phyloP scores from a whole-genome alignment of 2,888 invertebrate genomes.

The Acronicta psi region DNA sequence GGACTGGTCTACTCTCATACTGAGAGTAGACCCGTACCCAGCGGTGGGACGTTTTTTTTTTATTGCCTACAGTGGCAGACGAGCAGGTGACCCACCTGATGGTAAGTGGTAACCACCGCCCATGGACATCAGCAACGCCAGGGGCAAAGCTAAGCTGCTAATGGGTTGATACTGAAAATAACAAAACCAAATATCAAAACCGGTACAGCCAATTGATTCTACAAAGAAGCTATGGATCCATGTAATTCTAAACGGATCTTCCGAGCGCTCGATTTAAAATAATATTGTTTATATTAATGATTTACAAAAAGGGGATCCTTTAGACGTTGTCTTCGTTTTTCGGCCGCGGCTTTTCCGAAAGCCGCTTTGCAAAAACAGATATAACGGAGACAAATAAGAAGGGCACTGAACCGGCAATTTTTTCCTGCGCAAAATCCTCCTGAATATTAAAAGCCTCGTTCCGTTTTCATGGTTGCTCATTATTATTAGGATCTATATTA shows the following conservation, averaged over 20 bases:
- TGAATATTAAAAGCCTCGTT: slow-evolving; percentile 74
- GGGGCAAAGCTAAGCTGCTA: too few species aligned
- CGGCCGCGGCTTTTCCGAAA: slow-evolving; percentile 62
- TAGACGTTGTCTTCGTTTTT: slow-evolving; percentile 63
- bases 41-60: too few species aligned
- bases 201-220: slow-evolving; percentile 1
- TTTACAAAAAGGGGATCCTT: slow-evolving; percentile 67
- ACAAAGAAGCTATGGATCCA: slow-evolving; percentile 5
- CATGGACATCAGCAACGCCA: too few species aligned
- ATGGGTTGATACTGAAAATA: too few species aligned
- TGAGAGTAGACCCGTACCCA: too few species aligned
- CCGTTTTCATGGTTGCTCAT: slow-evolving; percentile 66
- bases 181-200: background rate
- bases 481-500: slow-evolving; percentile 68
- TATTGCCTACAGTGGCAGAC: too few species aligned
- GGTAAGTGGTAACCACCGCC: too few species aligned
- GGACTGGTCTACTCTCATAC: too few species aligned
- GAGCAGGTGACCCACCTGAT: too few species aligned
- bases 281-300: slow-evolving; percentile 69
- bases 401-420: slow-evolving; percentile 59
- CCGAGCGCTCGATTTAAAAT: slow-evolving; percentile 57
- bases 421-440: slow-evolving; percentile 67
- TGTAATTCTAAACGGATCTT: slow-evolving; percentile 19
- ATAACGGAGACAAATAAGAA: slow-evolving; percentile 74
- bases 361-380: slow-evolving; percentile 66